These are phyloP conservation scores for Catalaphyllia jardinei DNA, from an alignment of 64 coral and sea anemone species.

Conservation along the genomic window DNA sequence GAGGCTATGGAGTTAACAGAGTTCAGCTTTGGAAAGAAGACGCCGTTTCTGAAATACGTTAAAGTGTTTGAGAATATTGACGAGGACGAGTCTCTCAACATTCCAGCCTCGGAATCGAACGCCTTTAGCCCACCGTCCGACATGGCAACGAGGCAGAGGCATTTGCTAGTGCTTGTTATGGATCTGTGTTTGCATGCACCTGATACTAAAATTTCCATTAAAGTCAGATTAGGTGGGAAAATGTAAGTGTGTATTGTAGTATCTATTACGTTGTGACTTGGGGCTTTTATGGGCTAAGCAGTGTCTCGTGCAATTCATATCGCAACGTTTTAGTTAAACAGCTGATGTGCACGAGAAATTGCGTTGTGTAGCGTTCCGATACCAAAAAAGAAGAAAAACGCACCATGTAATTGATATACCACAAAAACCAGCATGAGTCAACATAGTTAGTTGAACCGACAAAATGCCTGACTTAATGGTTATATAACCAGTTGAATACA, in stretches of 20 bases:
- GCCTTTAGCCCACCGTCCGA: slow-evolving; percentile 65
- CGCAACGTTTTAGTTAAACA: too few species aligned
- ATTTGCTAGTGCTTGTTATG: slow-evolving; percentile 87
- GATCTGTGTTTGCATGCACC: slow-evolving; percentile 87
- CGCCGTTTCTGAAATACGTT: slow-evolving; percentile 87
- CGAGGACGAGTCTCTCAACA: slow-evolving; percentile 74
- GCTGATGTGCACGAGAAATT: too few species aligned
- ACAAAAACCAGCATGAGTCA: too few species aligned
- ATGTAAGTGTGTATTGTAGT: slow-evolving; percentile 56
- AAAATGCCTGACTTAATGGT: too few species aligned
- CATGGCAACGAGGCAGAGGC: slow-evolving; percentile 75
- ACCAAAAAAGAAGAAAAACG: too few species aligned
- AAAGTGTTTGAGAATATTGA: slow-evolving; percentile 94
- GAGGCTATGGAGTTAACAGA: slow-evolving; percentile 91
- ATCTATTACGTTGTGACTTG: too few species aligned
- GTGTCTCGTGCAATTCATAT: too few species aligned
- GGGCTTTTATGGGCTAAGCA: too few species aligned
- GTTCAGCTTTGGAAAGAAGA: slow-evolving; percentile 87
- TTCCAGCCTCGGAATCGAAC: slow-evolving; percentile 66
- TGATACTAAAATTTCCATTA: slow-evolving; percentile 81
- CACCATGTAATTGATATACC: too few species aligned
- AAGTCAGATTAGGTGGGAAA: slow-evolving; percentile 85
- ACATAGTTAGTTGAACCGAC: too few species aligned
- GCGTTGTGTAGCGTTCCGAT: too few species aligned
- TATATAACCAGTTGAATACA: too few species aligned